These are phyloP conservation scores for Allenopithecus nigroviridis DNA, from an alignment of 2,797 vertebrate species.

Conservation along the genomic window DNA sequence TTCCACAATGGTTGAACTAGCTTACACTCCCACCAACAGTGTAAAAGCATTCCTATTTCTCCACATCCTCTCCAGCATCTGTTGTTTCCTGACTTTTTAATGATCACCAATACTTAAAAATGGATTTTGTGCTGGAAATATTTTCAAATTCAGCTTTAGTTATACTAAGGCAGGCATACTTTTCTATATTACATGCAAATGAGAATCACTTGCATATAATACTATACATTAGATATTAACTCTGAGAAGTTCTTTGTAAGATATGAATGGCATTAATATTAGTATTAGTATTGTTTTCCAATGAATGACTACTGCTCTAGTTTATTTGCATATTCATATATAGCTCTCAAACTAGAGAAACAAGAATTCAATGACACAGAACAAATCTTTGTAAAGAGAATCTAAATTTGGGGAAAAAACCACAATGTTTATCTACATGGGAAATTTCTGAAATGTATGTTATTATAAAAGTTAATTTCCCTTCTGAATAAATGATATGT, in stretches of 20 bases:
- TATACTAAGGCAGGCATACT: background rate
- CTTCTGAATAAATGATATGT: constrained; percentile 65
- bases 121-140: constrained; percentile 27
- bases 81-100: background rate
- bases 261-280: background rate
- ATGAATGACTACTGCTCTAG: background rate
- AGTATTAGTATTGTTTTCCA: background rate
- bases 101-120: background rate
- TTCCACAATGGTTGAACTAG: background rate
- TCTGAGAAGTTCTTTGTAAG: constrained; percentile 24
- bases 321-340: constrained; percentile 41
- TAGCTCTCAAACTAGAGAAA: constrained; percentile 11
- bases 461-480: constrained; percentile 66
- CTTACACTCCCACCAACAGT: background rate
- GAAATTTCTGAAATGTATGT: constrained; percentile 60
- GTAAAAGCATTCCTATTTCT: background rate
- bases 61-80: background rate
- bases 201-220: background rate
- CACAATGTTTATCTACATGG: constrained; percentile 44
- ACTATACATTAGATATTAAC: background rate
- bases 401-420: constrained; percentile 37
- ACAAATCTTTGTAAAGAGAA: constrained; percentile 56
- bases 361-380: constrained; percentile 54
- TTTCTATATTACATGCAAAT: background rate
- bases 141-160: constrained; percentile 36